phyloP scores from a whole-genome alignment of 92 coral and sea anemone species.

The Bergia sp. region DNA sequence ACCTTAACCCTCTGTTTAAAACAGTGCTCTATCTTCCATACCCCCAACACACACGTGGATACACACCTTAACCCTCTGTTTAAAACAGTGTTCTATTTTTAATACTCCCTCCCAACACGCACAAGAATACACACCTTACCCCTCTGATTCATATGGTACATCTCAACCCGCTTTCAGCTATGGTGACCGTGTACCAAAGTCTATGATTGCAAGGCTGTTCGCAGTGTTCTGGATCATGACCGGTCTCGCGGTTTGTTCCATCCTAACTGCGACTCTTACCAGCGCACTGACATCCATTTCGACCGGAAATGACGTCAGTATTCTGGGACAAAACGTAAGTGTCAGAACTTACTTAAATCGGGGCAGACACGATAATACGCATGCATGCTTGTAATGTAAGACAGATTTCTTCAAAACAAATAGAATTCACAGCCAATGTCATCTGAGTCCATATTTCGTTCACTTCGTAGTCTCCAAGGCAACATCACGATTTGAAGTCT shows the following conservation, averaged over 20 bases:
- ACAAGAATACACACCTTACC: background rate
- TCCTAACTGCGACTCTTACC: slow-evolving; percentile 41
- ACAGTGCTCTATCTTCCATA: too few species aligned
- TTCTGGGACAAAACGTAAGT: slow-evolving; percentile 37
- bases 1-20: too few species aligned
- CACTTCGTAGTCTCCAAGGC: too few species aligned
- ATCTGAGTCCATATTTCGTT: too few species aligned
- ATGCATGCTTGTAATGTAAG: background rate
- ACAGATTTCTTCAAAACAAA: too few species aligned
- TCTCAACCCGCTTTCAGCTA: slow-evolving; percentile 1
- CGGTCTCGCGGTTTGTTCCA: slow-evolving; percentile 37
- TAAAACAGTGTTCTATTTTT: too few species aligned
- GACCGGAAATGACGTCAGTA: slow-evolving; percentile 12
- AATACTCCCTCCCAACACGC: background rate
- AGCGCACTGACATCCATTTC: slow-evolving; percentile 42
- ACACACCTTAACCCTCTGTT: too few species aligned
- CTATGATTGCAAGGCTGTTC: slow-evolving; percentile 33
- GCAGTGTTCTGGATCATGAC: slow-evolving; percentile 41
- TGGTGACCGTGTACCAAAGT: slow-evolving; percentile 42
- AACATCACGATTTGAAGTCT: too few species aligned
- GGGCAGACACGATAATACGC: too few species aligned
- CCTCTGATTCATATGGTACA: background rate
- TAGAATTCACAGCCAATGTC: too few species aligned
- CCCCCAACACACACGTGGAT: too few species aligned
- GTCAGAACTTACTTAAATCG: too few species aligned